Evolutionary conservation across 2,888 invertebrate species (phyloP), one percentile per base, ranked within the genome.

Genomic region (Liodrosophila aerea): DNA sequence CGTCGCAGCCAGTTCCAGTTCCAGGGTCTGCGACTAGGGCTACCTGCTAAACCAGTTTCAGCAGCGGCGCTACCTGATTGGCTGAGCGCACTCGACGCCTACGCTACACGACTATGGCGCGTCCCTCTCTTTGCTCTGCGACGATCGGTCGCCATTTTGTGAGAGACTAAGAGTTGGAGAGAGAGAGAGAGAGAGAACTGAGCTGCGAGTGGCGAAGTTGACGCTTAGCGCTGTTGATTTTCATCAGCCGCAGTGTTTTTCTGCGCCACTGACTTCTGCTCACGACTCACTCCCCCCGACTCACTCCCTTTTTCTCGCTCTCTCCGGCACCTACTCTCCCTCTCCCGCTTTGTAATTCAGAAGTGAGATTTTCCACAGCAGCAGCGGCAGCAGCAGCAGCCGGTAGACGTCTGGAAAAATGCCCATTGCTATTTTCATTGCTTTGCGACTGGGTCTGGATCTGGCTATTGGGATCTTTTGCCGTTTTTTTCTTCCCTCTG

Each of bases 341-440:
- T 69, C 73, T 69, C 64, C 58, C 75, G 66, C 64, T 61, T 73
- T 81, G 71, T 88, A 87, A 88, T 86, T 87, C 73, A 81, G 83
- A 87, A 87, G 86, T 88, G 87, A 85, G 86, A 87, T 81, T 87
- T 85, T 88, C 86, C 84, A 80, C 83, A 84, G 47, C 71, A 64
- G 60, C 75, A 64, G 36, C 49, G 51, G 58, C 59, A 37, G 39
- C 18, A 27, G 11, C 30, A 41, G n/a, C 41, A 40, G 54, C 61
- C 31, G 41, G 29, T 13, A 56, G 68, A 65, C 40, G 64, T 39
- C 71, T 71, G 68, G 83, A 81, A 85, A 74, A 78, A 70, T 85
- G 73, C 69, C 63, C 60, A 44, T 69, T 76, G 80, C 80, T 70
- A 78, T 81, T 85, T 78, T 67, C 83, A 76, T 66, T 78, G 81